Evolutionary conservation across 2,797 vertebrate genomes (phyloP), one percentile per base, ranked within the genome.

Genomic region (Oreochromis mossambicus): DNA sequence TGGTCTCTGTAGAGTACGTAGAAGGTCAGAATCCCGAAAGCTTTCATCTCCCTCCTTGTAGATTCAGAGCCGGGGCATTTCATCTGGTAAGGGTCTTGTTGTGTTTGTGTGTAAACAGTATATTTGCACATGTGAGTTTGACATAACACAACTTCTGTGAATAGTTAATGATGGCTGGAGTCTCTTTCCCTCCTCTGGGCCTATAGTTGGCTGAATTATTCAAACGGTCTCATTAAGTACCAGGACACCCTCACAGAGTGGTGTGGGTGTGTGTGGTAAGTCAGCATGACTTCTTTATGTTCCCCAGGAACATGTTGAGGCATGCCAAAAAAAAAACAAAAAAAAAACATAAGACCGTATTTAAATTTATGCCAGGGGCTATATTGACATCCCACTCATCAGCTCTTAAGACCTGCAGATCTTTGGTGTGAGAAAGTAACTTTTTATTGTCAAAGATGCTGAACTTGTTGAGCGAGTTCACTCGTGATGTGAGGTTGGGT

Each of bases 181-280:
- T 90, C 78, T 86, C 61, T 77, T 51, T 81, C 76, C 61, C 41
- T 88, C 92, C 91, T 92, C 70, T 77, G 86, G 90, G 83, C 83
- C 80, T 85, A 81, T 86, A 90, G 86, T 90, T 81, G 88, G 78
- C 88, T 96, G 89, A 96, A 95, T 95, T 93, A 96, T 96, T 96
- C 93, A 95, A 88, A 89, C 83, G 88, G 66, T 91, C 91, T 94
- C 86, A 94, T 93, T 94, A 94, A 92, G 95, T 93, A 91, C 83
- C 90, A 90, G 79, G 87, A 93, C 91, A 90, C 83, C 81, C 84
- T 84, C 56, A 50, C 80, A 80, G 54, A 76, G 58, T 8, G 38
- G 70, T 8, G 86, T 88, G 86, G 75, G 84, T 82, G 83, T 4
- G 63, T 78, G 83, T 14, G 83, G 79, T 24, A 81, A 19, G 68